phyloP scores from a whole-genome alignment of 2,888 invertebrate species.

The Plebejus anna region DNA sequence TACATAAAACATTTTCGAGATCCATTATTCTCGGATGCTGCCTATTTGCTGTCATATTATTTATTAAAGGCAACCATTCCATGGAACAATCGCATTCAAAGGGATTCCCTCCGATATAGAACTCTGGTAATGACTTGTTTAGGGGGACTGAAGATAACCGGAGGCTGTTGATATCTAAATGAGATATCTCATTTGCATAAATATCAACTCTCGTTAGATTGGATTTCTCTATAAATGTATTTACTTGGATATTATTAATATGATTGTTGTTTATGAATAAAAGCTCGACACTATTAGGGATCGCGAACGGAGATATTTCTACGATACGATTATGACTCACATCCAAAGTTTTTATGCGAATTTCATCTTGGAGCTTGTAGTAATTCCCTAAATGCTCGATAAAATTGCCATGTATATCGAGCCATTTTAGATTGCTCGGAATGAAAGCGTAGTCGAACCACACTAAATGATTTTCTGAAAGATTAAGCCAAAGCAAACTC shows the following conservation, averaged over 20 bases:
- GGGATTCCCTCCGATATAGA: conserved; percentile 95
- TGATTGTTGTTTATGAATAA: conserved; percentile 94
- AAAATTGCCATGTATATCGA: conserved; percentile 94
- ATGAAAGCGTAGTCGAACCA: conserved; percentile 97
- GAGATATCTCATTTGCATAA: conserved; percentile 92
- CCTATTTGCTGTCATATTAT: conserved; percentile 89
- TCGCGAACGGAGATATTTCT: conserved; percentile 88
- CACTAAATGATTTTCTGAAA: conserved; percentile 93
- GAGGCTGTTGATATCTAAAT: conserved; percentile 90
- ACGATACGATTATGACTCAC: conserved; percentile 93
- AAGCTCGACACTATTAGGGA: conserved; percentile 92
- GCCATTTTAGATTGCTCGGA: conserved; percentile 92
- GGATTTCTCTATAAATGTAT: conserved; percentile 91
- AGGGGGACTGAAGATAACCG: conserved; percentile 86
- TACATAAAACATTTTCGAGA: conserved; percentile 91
- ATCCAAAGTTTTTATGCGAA: conserved; percentile 90
- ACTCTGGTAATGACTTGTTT: conserved; percentile 89
- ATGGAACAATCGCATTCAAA: conserved; percentile 97
- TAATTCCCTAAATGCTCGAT: conserved; percentile 93
- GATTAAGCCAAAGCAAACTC: conserved; percentile 90
- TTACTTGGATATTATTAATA: conserved; percentile 88
- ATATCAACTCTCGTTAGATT: conserved; percentile 93
- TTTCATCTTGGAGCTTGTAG: conserved; percentile 89
- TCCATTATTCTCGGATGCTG: conserved; percentile 95
- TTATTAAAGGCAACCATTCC: conserved; percentile 96